Conservation (phyloP, 2,888 invertebrate species). For the Beris morrisii region DNA sequence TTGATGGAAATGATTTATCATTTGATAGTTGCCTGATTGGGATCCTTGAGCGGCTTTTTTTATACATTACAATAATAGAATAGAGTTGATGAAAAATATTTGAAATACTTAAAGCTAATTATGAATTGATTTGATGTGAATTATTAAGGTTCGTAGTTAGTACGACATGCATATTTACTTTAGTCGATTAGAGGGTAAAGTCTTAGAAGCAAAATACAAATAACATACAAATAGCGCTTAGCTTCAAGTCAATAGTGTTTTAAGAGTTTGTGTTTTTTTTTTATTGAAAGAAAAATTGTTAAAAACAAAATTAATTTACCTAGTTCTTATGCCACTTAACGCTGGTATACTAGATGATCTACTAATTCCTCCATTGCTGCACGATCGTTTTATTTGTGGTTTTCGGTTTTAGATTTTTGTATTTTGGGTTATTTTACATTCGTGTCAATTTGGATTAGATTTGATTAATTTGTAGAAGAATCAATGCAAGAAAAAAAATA, state of each 20-base stretch:
- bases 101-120: conserved; percentile 16
- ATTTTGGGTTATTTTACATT: conserved; percentile 29
- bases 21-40: conserved; percentile 54
- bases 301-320: conserved; percentile 46
- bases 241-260: neutral
- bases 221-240: neutral
- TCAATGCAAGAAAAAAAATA: conserved; percentile 38
- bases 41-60: conserved; percentile 51
- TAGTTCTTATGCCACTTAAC: conserved; percentile 53
- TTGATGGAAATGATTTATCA: conserved; percentile 52
- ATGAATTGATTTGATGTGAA: neutral
- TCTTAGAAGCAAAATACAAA: neutral
- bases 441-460: conserved; percentile 15
- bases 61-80: neutral
- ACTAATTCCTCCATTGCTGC: conserved; percentile 73
- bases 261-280: neutral
- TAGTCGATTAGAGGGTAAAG: neutral
- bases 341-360: conserved; percentile 90
- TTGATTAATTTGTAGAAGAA: conserved; percentile 20
- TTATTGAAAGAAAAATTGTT: neutral
- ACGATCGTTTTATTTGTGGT: conserved; percentile 41
- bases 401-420: conserved; percentile 40
- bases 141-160: too few species aligned
- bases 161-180: too few species aligned
- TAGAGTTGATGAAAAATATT: conserved; percentile 7